phyloP scores from a whole-genome alignment of 64 coral and sea anemone genomes.

The Porites lutea region DNA sequence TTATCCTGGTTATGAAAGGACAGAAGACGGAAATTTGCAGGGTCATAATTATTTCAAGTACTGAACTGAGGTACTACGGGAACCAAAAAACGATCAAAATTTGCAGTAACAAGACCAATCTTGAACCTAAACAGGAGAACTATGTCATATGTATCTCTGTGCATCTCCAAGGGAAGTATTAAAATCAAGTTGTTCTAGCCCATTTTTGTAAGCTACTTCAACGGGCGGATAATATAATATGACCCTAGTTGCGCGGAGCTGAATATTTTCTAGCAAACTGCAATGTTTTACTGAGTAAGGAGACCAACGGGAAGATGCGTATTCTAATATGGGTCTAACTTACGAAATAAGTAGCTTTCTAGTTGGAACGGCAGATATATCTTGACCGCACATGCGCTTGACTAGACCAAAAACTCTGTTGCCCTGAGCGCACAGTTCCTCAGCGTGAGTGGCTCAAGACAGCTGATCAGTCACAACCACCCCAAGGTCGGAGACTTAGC shows the following conservation, averaged over 20 bases:
- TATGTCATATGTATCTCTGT: conserved; percentile 9
- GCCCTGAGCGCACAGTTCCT: conserved; percentile 1
- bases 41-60: too few relatives aligned
- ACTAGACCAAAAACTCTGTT: conserved; percentile 35
- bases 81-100: too few relatives aligned
- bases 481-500: too few relatives aligned
- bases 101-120: background rate
- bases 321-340: conserved; percentile 76
- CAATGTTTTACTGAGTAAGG: conserved; percentile 68
- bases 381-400: conserved; percentile 16
- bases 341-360: conserved; percentile 59
- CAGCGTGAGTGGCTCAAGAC: background rate
- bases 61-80: too few relatives aligned
- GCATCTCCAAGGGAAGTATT: conserved; percentile 49
- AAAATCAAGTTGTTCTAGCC: conserved; percentile 12
- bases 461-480: too few relatives aligned
- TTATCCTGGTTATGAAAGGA: too few relatives aligned
- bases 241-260: conserved; percentile 67
- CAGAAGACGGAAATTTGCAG: too few relatives aligned
- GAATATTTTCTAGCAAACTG: conserved; percentile 59
- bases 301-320: conserved; percentile 55
- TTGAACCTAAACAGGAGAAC: conserved; percentile 23
- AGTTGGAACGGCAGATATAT: conserved; percentile 41
- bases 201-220: background rate
- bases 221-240: conserved; percentile 29